Conservation (phyloP, 2,797 vertebrate genomes). For the Bryconaethiops microstoma region DNA sequence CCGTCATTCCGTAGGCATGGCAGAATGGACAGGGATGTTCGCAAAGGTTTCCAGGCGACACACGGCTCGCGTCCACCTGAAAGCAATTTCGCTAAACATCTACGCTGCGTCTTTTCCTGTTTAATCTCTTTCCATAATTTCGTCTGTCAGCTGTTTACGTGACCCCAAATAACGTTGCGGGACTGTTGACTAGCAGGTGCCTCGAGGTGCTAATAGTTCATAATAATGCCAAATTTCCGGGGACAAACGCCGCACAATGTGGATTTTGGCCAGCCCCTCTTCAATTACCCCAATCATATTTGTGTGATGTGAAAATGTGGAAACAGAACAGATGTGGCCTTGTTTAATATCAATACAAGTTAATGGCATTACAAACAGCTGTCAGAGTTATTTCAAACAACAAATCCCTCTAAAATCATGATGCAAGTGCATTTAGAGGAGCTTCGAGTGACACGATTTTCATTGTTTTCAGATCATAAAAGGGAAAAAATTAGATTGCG, state of each 20-base stretch:
- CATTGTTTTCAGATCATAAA: neutral
- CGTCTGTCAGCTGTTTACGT: constrained; percentile 38
- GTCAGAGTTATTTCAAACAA: constrained; percentile 25
- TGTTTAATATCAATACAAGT: constrained; percentile 23
- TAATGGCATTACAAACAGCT: constrained; percentile 31
- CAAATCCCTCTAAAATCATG: constrained; percentile 5
- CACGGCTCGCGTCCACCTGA: constrained; percentile 31
- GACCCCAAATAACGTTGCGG: constrained; percentile 8
- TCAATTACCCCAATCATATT: neutral
- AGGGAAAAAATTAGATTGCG: neutral
- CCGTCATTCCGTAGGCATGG: constrained; percentile 7
- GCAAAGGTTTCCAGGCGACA: constrained; percentile 1
- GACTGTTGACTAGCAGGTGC: constrained; percentile 20
- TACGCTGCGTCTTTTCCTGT: constrained; percentile 28
- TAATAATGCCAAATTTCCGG: neutral
- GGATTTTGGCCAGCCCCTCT: constrained; percentile 6
- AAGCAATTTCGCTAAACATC: constrained; percentile 20
- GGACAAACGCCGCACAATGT: constrained; percentile 10
- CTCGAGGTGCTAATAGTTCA: constrained; percentile 13
- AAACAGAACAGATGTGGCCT: constrained; percentile 26
- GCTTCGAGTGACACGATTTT: neutral
- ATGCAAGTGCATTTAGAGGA: neutral
- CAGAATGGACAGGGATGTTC: constrained; percentile 17
- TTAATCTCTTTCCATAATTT: constrained; percentile 23
- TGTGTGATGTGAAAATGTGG: constrained; percentile 1